phyloP scores from a whole-genome alignment of 2,888 invertebrate genomes.

The Odontocolon sp. region DNA sequence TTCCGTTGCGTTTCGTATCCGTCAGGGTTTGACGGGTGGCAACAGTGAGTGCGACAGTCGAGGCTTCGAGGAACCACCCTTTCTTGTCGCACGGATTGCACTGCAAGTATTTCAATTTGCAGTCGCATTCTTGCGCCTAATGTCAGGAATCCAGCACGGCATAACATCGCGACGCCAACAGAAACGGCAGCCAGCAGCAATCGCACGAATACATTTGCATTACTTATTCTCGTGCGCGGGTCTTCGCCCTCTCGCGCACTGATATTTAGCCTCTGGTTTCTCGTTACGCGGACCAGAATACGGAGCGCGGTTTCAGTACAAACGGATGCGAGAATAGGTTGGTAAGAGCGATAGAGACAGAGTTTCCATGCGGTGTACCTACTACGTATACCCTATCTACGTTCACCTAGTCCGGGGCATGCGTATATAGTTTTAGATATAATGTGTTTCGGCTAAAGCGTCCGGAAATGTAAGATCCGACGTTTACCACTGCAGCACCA shows the following conservation, averaged over 20 bases:
- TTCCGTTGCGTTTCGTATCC: too few species aligned
- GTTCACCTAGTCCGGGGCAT: slow-evolving; percentile 2
- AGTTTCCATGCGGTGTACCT: neutral
- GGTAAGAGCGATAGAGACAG: neutral
- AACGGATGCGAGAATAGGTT: neutral
- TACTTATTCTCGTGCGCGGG: slow-evolving; percentile 58
- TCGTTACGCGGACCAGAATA: slow-evolving; percentile 45
- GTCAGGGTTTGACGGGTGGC: neutral
- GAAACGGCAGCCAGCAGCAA: slow-evolving; percentile 31
- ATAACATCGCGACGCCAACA: neutral
- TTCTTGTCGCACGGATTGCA: slow-evolving; percentile 18
- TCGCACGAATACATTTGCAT: slow-evolving; percentile 67
- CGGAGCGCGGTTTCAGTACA: neutral
- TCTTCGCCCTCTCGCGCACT: neutral
- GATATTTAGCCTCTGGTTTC: slow-evolving; percentile 65
- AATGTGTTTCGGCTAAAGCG: slow-evolving; percentile 6
- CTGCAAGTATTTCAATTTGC: slow-evolving; percentile 68
- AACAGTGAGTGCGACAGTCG: slow-evolving; percentile 9
- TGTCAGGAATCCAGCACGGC: slow-evolving; percentile 53
- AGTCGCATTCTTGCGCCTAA: slow-evolving; percentile 56
- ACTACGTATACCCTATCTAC: neutral
- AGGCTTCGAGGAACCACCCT: neutral
- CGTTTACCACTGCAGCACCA: slow-evolving; percentile 32
- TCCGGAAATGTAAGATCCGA: slow-evolving; percentile 33
- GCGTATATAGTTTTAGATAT: neutral